Base-by-base conservation (phyloP, 2,888 invertebrate species). In the Tyria jacobaeae region DNA sequence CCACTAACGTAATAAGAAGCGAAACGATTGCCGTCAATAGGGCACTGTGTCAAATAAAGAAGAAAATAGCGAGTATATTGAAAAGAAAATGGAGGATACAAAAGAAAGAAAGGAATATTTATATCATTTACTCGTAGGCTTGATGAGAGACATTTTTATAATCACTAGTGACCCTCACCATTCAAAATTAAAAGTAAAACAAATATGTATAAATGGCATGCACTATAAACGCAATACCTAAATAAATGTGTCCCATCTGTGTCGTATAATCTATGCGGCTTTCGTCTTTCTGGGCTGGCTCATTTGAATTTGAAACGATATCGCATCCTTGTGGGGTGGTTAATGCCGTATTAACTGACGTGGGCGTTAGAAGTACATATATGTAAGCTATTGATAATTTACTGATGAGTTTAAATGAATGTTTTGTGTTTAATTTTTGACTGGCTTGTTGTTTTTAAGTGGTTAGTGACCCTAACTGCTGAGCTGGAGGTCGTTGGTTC, bases 261-360 rank as follows among this genome's bases (percentile, higher is more conserved):
- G 1, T 9, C 7, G 0, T 25, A 41, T 60, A 57, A 25, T 71
- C 73, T 69, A 17, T 63, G 48, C 0, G 25, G 55, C 62, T 70
- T 75, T 68, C 69, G 68, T 70, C 61, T 62, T 60, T 24, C 64
- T 60, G 73, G 50, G 62, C 58, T 1, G 57, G 54, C 73, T 62
- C 68, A 80, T 81, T 80, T 73, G 71, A 81, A 81, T 81, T 69
- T 76, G 70, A 77, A 74, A 61, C 74, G 68, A 66, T 48, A 63
- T 54, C 25, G 58, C 62, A 62, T 62, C 54, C 62, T 62, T 58
- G 62, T 55, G 62, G 41, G 52, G 54, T 39, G 24, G 57, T 57
- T 63, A 59, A 63, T 51, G 47, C 50, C 37, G 51, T 47, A 59
- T 55, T 59, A 59, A 63, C 44, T 50, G n/a, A 55, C 47, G 63